Conservation (phyloP, 2,113 vertebrate genomes). For the Typhlomys cinereus region DNA sequence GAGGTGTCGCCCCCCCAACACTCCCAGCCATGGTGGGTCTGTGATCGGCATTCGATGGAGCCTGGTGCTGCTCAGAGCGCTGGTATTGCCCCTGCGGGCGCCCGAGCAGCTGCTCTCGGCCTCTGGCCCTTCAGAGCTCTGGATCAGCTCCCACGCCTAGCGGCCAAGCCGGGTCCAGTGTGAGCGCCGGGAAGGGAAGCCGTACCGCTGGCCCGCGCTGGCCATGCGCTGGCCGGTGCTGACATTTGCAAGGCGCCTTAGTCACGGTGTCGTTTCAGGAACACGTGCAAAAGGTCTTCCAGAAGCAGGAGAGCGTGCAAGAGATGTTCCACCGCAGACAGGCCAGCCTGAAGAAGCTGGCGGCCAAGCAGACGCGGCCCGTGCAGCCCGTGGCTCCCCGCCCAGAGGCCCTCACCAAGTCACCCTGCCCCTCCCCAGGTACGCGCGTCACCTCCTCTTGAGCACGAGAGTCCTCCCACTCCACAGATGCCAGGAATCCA, state of each 20-base stretch:
- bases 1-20: rapidly evolving
- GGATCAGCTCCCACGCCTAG: neutral
- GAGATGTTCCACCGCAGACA: conserved; percentile 97
- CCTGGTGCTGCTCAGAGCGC: neutral
- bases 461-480: neutral
- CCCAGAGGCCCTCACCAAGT: conserved; percentile 94
- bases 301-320: conserved; percentile 94
- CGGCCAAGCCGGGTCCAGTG: no score
- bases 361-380: conserved; percentile 96
- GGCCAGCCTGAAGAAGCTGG: conserved; percentile 96
- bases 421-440: conserved; percentile 91
- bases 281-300: conserved; percentile 93
- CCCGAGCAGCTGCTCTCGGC: neutral
- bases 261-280: conserved; percentile 83
- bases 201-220: no score
- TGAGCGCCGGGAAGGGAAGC: rapidly evolving
- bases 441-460: neutral
- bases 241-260: rapidly evolving
- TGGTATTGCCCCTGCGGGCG: neutral
- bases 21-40: neutral
- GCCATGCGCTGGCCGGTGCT: rapidly evolving
- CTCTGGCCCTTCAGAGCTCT: neutral
- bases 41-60: neutral
- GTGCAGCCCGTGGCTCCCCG: conserved; percentile 98
- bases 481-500: neutral